phyloP scores from a whole-genome alignment of 2,888 invertebrate genomes.

The Dione vanillae region DNA sequence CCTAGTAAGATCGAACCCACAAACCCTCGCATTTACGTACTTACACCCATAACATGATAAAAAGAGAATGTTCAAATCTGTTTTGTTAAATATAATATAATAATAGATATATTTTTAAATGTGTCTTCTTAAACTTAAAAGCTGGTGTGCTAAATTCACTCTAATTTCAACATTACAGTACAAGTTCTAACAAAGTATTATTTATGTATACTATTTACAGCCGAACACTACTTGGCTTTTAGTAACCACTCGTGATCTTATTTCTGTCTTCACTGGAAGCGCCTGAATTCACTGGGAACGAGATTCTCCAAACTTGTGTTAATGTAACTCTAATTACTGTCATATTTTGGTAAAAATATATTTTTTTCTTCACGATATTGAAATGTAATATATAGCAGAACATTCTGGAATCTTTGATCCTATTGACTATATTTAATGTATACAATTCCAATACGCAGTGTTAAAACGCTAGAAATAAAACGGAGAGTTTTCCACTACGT shows the following conservation, averaged over 20 bases:
- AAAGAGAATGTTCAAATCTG: background rate
- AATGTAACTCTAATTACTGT: too few species aligned
- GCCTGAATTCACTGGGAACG: background rate
- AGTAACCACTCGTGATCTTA: slow-evolving; percentile 4
- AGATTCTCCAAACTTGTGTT: background rate
- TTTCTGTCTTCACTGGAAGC: background rate
- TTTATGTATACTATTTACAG: slow-evolving; percentile 16
- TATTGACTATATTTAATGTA: too few species aligned
- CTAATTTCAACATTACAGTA: slow-evolving; percentile 3
- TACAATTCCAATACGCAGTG: too few species aligned
- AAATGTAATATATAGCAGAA: too few species aligned
- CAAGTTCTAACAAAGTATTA: slow-evolving; percentile 4
- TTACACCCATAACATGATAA: too few species aligned
- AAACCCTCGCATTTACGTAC: too few species aligned
- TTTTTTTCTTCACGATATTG: too few species aligned
- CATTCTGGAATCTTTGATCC: too few species aligned
- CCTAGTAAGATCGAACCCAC: too few species aligned
- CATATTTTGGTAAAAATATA: too few species aligned
- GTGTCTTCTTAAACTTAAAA: background rate
- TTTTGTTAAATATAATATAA: background rate
- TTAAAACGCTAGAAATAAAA: too few species aligned
- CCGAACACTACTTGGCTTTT: slow-evolving; percentile 6
- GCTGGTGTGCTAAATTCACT: slow-evolving; percentile 4
- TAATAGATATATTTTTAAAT: background rate
- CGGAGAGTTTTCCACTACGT: too few species aligned